Conservation (phyloP, 2,888 invertebrate species). For the Leucania comma region DNA sequence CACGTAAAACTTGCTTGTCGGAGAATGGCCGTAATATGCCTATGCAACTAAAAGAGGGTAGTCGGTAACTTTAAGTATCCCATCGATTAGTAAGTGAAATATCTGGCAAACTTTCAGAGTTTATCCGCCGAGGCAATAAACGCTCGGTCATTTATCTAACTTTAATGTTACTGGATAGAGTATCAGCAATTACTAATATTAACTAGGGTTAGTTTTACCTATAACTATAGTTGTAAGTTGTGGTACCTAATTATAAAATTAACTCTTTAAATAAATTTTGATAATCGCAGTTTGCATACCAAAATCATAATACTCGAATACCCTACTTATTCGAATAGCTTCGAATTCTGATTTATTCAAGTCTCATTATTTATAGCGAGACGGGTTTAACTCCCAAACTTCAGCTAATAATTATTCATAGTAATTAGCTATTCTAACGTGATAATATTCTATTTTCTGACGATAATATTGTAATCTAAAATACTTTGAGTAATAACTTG, state of each 20-base stretch:
- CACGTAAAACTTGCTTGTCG: too few relatives aligned
- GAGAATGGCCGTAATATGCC: too few relatives aligned
- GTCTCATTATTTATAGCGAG: not conserved
- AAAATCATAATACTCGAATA: not conserved
- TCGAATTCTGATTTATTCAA: not conserved
- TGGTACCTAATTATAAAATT: not conserved
- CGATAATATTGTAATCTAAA: not conserved
- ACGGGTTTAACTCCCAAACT: not conserved
- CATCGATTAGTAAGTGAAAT: conserved; percentile 58
- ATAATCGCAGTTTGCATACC: not conserved
- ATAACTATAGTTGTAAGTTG: not conserved
- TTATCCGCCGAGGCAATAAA: conserved; percentile 50
- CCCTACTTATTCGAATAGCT: not conserved
- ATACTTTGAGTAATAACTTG: not conserved
- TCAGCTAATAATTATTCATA: not conserved
- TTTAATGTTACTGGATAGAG: conserved; percentile 40
- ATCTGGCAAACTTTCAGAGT: conserved; percentile 49
- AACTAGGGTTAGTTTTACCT: not conserved
- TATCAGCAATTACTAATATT: conserved; percentile 32
- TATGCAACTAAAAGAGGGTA: conserved; percentile 28
- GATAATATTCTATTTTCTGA: not conserved
- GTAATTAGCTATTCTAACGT: not conserved
- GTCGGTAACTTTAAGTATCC: conserved; percentile 44
- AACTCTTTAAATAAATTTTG: not conserved
- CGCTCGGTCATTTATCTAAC: conserved; percentile 52